Conservation (phyloP, 2,797 vertebrate genomes). For the Cercopithecus neglectus region DNA sequence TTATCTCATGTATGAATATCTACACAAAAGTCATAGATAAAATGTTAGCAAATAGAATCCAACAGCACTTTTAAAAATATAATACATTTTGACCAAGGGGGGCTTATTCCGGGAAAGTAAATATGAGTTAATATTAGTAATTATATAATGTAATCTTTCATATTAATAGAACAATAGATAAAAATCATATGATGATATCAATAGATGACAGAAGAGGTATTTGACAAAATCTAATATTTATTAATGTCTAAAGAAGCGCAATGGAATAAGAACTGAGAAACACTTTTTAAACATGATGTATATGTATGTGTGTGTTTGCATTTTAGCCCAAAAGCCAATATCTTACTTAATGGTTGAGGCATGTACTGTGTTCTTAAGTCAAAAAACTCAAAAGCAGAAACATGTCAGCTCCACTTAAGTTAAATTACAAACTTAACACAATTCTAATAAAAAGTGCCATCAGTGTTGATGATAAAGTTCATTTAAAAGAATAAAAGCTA, state of each 20-base stretch:
- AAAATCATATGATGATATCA: not conserved
- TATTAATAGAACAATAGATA: not conserved
- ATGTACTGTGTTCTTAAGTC: not conserved
- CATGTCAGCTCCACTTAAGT: not conserved
- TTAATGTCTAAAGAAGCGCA: not conserved
- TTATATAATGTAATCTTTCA: not conserved
- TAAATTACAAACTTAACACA: not conserved
- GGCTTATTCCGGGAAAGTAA: not conserved
- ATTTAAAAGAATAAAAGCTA: not conserved
- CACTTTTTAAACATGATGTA: not conserved
- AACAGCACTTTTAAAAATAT: not conserved
- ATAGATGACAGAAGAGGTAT: not conserved
- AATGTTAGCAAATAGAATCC: not conserved
- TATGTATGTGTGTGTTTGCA: not conserved
- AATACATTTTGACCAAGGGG: not conserved
- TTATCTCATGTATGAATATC: not conserved
- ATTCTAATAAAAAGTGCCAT: not conserved
- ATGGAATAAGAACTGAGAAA: not conserved
- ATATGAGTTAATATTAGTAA: not conserved
- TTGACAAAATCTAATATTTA: not conserved
- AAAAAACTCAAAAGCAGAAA: not conserved
- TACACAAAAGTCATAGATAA: not conserved
- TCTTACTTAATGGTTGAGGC: not conserved
- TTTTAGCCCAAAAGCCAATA: not conserved
- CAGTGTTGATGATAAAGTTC: not conserved